These are phyloP conservation scores for Anarhynchus alexandrinus DNA, from an alignment of 2,113 vertebrate genomes.

Conservation along the genomic window DNA sequence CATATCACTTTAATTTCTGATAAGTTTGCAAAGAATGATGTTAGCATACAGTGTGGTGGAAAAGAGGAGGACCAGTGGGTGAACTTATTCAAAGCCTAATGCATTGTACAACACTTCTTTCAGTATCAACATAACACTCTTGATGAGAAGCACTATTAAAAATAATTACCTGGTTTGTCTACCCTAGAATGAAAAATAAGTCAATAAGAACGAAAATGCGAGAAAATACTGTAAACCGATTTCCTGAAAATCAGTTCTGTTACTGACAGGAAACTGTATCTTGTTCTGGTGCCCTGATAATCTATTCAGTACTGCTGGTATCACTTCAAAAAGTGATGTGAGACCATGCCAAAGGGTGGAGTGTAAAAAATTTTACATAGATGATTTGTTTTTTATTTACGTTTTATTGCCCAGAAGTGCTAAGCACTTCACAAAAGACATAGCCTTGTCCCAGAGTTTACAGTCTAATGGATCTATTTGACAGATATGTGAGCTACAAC, in stretches of 20 bases:
- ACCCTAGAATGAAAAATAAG: neutral
- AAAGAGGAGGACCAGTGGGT: neutral
- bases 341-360: neutral
- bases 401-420: neutral
- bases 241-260: neutral
- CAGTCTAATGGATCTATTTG: neutral
- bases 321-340: neutral
- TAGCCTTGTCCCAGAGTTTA: neutral
- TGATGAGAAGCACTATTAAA: neutral
- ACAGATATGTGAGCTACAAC: slow-evolving; percentile 19
- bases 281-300: neutral
- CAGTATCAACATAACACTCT: neutral
- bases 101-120: neutral
- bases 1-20: neutral
- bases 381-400: neutral
- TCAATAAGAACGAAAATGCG: neutral
- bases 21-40: neutral
- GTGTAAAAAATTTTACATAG: neutral
- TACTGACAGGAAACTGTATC: neutral
- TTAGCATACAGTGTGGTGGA: neutral
- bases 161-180: neutral
- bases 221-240: neutral
- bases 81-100: neutral
- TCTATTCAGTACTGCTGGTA: neutral
- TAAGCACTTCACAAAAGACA: neutral